These are phyloP conservation scores for Benitochromis conjunctus DNA, from an alignment of 2,113 vertebrate genomes.

Conservation along the genomic window DNA sequence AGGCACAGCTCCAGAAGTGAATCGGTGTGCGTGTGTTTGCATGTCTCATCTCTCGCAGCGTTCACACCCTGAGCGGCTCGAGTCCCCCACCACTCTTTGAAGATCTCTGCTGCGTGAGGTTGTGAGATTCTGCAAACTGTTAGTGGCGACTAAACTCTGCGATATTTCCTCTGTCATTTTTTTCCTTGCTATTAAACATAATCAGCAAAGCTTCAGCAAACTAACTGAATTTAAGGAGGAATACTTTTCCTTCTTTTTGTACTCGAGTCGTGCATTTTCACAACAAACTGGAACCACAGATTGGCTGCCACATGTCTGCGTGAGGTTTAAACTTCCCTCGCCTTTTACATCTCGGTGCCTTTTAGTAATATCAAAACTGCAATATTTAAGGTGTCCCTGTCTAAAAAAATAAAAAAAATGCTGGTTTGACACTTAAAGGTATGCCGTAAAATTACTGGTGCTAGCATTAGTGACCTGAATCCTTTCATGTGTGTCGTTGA, in stretches of 20 bases:
- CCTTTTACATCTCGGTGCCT: background rate
- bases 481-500: background rate
- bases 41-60: constrained; percentile 13
- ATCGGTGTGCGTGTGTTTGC: background rate
- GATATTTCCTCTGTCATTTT: background rate
- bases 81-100: background rate
- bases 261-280: background rate
- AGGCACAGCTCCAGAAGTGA: constrained; percentile 35
- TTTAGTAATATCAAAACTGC: background rate
- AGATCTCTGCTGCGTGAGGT: constrained; percentile 27
- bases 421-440: background rate
- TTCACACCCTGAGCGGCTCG: constrained; percentile 1
- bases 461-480: background rate
- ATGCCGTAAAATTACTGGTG: background rate
- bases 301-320: background rate
- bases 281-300: background rate
- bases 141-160: background rate
- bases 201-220: accelerated
- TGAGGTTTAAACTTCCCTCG: background rate
- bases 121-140: background rate
- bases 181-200: background rate
- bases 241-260: background rate
- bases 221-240: background rate
- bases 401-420: background rate
- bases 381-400: background rate